phyloP scores from a whole-genome alignment of 2,888 invertebrate species.

The Cylindroiulus punctatus region DNA sequence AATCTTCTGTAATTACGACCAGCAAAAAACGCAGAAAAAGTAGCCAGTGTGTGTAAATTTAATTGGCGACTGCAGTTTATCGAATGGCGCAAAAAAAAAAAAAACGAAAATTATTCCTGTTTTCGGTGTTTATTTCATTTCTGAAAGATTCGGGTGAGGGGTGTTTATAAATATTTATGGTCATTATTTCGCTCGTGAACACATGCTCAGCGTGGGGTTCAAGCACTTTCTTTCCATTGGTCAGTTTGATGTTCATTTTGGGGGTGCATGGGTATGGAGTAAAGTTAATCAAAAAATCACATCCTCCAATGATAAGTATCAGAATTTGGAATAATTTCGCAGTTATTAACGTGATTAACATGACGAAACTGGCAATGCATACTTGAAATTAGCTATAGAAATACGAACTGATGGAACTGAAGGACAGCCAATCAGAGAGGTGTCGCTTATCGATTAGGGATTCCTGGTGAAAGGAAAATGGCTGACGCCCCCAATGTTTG shows the following conservation, averaged over 20 bases:
- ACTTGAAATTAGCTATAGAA: too few relatives aligned
- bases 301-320: too few relatives aligned
- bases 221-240: not conserved
- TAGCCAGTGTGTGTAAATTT: constrained; percentile 12
- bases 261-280: not conserved
- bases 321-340: too few relatives aligned
- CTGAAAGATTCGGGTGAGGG: not conserved
- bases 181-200: not conserved
- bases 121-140: not conserved
- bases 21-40: not conserved
- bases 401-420: too few relatives aligned
- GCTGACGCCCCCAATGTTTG: too few relatives aligned
- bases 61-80: not conserved
- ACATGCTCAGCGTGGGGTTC: not conserved
- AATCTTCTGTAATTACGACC: not conserved
- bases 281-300: not conserved
- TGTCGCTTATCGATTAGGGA: too few relatives aligned
- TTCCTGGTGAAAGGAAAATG: too few relatives aligned
- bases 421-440: too few relatives aligned
- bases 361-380: too few relatives aligned
- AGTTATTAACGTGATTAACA: too few relatives aligned
- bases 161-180: constrained; percentile 12
- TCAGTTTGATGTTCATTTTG: not conserved
- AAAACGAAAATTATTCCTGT: constrained; percentile 6
- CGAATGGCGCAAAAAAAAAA: not conserved